Conservation (phyloP, 1,140 invertebrate species). For the Scaptomyza montana region DNA sequence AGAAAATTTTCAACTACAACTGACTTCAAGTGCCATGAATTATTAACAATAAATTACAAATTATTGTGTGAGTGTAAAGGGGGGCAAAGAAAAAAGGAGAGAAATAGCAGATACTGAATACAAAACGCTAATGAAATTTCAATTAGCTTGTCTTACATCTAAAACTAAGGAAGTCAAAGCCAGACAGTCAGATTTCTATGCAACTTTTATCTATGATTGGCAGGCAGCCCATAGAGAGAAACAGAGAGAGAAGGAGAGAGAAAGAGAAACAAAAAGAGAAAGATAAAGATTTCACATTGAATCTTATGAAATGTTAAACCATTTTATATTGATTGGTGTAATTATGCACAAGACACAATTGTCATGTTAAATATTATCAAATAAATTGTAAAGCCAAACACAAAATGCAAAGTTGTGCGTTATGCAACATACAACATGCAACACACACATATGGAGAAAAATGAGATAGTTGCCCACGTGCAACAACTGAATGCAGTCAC, state of each 20-base stretch:
- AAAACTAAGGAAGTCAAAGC: constrained; percentile 49
- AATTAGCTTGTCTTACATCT: constrained; percentile 73
- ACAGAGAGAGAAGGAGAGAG: too few species aligned
- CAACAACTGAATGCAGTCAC: constrained; percentile 66
- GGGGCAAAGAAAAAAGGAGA: neutral
- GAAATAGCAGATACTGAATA: constrained; percentile 5
- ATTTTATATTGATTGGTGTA: constrained; percentile 82
- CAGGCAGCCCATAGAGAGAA: neutral
- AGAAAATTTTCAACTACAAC: constrained; percentile 23
- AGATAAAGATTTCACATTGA: neutral
- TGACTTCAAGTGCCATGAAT: constrained; percentile 68
- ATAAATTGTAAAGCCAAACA: constrained; percentile 63
- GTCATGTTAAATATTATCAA: constrained; percentile 77
- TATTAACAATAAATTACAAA: constrained; percentile 83
- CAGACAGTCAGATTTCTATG: constrained; percentile 31
- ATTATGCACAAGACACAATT: constrained; percentile 80
- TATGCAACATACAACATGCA: constrained; percentile 15
- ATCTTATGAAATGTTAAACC: constrained; percentile 75
- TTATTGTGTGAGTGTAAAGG: constrained; percentile 31
- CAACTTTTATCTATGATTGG: constrained; percentile 47
- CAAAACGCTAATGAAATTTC: constrained; percentile 79
- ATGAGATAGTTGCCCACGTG: constrained; percentile 51
- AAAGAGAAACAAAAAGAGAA: too few species aligned
- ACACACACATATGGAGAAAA: neutral
- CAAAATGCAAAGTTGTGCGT: constrained; percentile 48